Conservation (phyloP, 2,113 vertebrate species). For the Salvelinus alpinus region DNA sequence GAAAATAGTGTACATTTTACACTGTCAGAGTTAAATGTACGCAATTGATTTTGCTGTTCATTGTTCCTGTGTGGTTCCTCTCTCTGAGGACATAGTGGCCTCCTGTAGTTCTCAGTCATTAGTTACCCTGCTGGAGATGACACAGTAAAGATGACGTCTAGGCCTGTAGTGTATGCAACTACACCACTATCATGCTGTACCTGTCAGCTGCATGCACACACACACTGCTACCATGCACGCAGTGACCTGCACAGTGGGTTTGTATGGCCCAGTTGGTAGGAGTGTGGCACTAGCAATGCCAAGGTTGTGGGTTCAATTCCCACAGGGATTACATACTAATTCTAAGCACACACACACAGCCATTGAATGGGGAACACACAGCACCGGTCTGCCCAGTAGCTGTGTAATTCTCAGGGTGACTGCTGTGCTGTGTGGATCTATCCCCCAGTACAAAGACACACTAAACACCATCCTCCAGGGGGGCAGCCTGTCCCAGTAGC, state of each 20-base stretch:
- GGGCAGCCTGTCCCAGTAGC: constrained; percentile 47
- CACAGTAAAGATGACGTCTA: constrained; percentile 47
- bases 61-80: constrained; percentile 29
- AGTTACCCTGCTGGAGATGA: constrained; percentile 62
- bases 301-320: no score
- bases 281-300: no score
- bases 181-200: constrained; percentile 31
- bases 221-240: constrained; percentile 23
- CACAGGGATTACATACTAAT: no score
- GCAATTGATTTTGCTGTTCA: background rate
- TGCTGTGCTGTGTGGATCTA: constrained; percentile 29
- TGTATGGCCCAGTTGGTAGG: no score
- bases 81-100: constrained; percentile 29
- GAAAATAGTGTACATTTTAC: no score
- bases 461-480: constrained; percentile 15
- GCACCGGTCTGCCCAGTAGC: background rate
- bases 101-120: constrained; percentile 55
- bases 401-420: constrained; percentile 31
- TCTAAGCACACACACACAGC: no score
- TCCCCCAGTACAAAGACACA: background rate
- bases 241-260: constrained; percentile 11
- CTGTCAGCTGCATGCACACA: constrained; percentile 19
- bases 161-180: constrained; percentile 46
- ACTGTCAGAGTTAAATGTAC: constrained; percentile 17
- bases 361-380: constrained; percentile 19